Base-by-base conservation (phyloP, 1,140 invertebrate genomes). In the Tribolium madens region DNA sequence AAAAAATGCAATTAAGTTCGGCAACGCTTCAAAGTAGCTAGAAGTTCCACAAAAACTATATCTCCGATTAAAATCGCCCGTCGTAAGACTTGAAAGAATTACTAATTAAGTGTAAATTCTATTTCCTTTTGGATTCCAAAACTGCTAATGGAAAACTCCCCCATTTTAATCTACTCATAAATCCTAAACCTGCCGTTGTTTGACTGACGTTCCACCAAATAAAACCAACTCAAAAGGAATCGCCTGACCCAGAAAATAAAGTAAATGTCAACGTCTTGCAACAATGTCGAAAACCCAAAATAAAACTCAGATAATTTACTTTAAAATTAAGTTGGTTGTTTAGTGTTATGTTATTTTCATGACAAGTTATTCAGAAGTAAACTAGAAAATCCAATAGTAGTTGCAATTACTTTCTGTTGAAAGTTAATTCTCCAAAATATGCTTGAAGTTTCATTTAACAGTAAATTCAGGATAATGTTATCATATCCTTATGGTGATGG, bases 31-130 rank as follows among this genome's bases (percentile, higher is more conserved):
- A 42, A 42, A 42, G 36, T 10, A 42, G 36, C 9, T 2, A 42
- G n/a, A 42, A 42, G 36, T 42, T 42, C 4, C 4, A 10, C 17
- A 26, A 21, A 57, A 57, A 57, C 10, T 17, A 7, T 9, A 18
- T 3, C 52, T 57, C 4, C 18, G 17, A 57, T 57, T 42, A 26
- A 18, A 57, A n/a, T 26, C 17, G 18, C 3, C 52, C 13, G 21
- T 12, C 4, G 21, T 12, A 18, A 14, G 36, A 64, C 26, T n/a
- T 18, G 21, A 18, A 33, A 64, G 26, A 33, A 64, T 64, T 64
- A 31, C 13, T 64, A 31, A 64, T 64, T 64, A 64, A 33, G 21
- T 64, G 52, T 57, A 57, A 64, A 64, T 33, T 33, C 57, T 64
- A 33, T 64, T 33, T 64, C 26, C 14, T 64, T 64, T 33, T 12